Evolutionary conservation across 2,113 vertebrate species (phyloP), one percentile per base, ranked within the genome.

Genomic region (Xiphophorus couchianus): DNA sequence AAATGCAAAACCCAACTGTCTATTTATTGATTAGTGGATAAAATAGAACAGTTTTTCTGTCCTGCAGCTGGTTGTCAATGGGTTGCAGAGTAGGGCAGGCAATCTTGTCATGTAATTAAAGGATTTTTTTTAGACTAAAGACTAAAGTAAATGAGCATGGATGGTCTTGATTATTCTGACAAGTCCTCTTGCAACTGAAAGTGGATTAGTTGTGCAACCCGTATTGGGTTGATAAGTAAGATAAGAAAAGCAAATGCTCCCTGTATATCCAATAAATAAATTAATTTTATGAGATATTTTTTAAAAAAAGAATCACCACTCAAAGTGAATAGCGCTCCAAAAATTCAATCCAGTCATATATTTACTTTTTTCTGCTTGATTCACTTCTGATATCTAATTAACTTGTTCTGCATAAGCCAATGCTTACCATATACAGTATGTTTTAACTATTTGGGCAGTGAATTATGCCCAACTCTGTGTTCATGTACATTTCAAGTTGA

Each of bases 11-110:
- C 77, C 66, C 8, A 73, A 80, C 51, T 11, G 60, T 82, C 86
- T 86, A 29, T 60, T 35, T 76, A 90, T 90, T 73, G 86, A 88
- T 88, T 1, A 12, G 71, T 17, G 54, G 39, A 71, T 80, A n/a
- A 74, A 79, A 73, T 73, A 76, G 74, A 71, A 60, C 63, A 70
- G n/a, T 30, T 62, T 37, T 71, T 39, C 67, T 60, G 77, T 28
- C 58, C 54, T 58, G 64, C 67, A 68, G 66, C 80, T 27, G 64
- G 0, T 60, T 39, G 60, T 22, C 33, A 33, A 4, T 65, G 31
- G 30, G 4, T 35, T 65, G 17, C 19, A 25, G 63, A 64, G 2
- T 11, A n/a, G 25, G 9, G 5, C 8, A 58, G 22, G 9, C 2
- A 8, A n/a, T 58, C 51, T 58, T 58, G 22, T 58, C 25, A n/a